A percentile compares a stretch with the other conserved stretches of the same genome.
These are phyloP conservation scores for Lepidurus packardi DNA, from an alignment of 1,140 invertebrate species.

Conservation along the genomic window DNA sequence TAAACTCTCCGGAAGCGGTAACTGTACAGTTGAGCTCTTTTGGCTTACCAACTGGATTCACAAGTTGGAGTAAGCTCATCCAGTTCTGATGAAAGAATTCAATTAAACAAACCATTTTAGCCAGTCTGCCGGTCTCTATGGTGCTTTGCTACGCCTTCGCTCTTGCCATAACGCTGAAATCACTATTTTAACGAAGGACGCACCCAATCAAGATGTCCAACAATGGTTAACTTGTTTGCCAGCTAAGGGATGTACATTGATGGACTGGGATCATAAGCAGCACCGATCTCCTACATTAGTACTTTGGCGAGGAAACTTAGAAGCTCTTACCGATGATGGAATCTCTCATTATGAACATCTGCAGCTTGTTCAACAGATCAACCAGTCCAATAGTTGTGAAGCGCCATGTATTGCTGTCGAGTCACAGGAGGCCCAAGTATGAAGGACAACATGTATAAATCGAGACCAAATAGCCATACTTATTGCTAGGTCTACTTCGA, in stretches of 20 bases:
- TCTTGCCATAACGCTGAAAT: background rate
- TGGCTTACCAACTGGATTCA: conserved; percentile 6
- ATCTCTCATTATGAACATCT: background rate
- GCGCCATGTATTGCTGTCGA: background rate
- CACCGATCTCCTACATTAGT: background rate
- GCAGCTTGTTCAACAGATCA: background rate
- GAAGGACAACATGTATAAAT: background rate
- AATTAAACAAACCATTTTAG: background rate
- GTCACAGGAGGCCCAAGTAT: background rate
- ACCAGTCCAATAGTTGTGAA: background rate
- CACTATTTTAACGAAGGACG: background rate
- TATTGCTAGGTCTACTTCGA: background rate
- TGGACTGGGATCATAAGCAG: background rate
- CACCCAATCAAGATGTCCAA: background rate
- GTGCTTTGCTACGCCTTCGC: background rate
- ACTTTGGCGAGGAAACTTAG: background rate
- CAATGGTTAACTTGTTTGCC: background rate
- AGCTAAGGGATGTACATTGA: background rate
- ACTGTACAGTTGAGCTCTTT: background rate
- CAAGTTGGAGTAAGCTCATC: background rate
- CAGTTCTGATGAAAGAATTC: background rate
- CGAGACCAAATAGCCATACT: background rate
- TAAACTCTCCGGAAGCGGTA: background rate
- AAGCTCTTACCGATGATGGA: background rate
- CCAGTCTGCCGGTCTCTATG: background rate